These are phyloP conservation scores for Palythoa grandis DNA, from an alignment of 92 coral and sea anemone species.

Conservation along the genomic window DNA sequence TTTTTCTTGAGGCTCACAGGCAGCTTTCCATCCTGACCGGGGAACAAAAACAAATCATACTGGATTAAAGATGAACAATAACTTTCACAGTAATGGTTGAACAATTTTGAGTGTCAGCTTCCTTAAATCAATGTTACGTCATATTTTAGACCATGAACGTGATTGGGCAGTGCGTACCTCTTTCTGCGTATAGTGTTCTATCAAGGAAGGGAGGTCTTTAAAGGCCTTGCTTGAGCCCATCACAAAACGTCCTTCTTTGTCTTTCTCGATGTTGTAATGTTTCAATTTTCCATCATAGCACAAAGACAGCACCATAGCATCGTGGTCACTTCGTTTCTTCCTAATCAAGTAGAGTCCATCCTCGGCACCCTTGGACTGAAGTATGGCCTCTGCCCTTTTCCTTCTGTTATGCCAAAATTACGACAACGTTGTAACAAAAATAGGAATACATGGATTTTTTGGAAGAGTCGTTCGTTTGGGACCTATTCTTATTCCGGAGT, in stretches of 20 bases:
- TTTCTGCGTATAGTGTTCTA: conserved; percentile 59
- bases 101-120: background rate
- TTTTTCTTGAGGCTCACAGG: conserved; percentile 30
- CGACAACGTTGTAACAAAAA: background rate
- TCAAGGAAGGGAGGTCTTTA: conserved; percentile 53
- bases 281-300: conserved; percentile 38
- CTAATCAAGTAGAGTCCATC: conserved; percentile 71
- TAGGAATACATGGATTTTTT: no score
- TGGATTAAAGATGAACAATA: background rate
- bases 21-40: conserved; percentile 32
- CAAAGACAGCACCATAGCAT: conserved; percentile 53
- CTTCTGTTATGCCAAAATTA: conserved; percentile 53
- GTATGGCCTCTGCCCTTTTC: conserved; percentile 46
- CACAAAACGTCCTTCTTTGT: conserved; percentile 30
- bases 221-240: conserved; percentile 51
- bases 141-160: no score
- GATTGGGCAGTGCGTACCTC: conserved; percentile 40
- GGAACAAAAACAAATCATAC: background rate
- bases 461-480: no score
- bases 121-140: background rate
- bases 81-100: background rate
- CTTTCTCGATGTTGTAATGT: conserved; percentile 51
- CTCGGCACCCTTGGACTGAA: conserved; percentile 48
- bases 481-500: no score
- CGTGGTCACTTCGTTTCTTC: conserved; percentile 41